A percentile compares a stretch with the other conserved stretches of the same genome.
Evolutionary conservation across 2,113 vertebrate genomes (phyloP).

Genomic region (Chascanopsetta lugubris): DNA sequence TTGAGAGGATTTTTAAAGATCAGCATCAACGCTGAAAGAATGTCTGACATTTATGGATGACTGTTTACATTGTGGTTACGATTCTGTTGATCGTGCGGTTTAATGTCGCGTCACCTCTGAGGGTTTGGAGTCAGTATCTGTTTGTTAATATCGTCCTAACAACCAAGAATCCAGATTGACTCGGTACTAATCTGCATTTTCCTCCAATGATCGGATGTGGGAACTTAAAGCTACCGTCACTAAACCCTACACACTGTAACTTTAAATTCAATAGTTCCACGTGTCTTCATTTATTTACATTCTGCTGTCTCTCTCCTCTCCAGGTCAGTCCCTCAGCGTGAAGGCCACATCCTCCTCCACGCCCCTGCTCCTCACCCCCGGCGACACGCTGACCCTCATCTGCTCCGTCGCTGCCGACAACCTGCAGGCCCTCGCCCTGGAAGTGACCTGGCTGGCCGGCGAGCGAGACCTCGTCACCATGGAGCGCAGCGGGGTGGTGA

Average conservation of each 20-base stretch:
- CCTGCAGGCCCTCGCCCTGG: constrained; percentile 68
- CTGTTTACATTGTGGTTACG: background rate
- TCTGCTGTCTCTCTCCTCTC: background rate
- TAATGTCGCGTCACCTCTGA: background rate
- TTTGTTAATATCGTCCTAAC: background rate
- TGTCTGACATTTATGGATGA: background rate
- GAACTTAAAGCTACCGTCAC: too few relatives aligned
- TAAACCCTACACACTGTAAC: too few relatives aligned
- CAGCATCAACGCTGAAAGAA: background rate
- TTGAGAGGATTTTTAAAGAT: background rate
- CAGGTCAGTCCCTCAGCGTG: constrained; percentile 76
- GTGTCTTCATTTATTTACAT: too few relatives aligned
- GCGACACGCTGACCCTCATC: constrained; percentile 70
- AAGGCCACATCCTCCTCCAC: constrained; percentile 60
- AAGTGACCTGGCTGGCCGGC: constrained; percentile 77
- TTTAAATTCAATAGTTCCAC: too few relatives aligned
- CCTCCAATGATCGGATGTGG: too few relatives aligned
- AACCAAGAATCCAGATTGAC: background rate
- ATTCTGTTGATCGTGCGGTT: background rate
- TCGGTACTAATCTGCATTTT: too few relatives aligned
- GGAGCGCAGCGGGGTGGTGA: constrained; percentile 75
- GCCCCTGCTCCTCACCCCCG: constrained; percentile 55
- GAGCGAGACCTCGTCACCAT: constrained; percentile 68
- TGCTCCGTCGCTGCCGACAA: constrained; percentile 72
- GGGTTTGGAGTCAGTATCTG: background rate